A percentile compares a stretch with the other conserved stretches of the same genome.
Evolutionary conservation across 2,797 vertebrate species (phyloP).

Genomic region (Tapirus indicus): DNA sequence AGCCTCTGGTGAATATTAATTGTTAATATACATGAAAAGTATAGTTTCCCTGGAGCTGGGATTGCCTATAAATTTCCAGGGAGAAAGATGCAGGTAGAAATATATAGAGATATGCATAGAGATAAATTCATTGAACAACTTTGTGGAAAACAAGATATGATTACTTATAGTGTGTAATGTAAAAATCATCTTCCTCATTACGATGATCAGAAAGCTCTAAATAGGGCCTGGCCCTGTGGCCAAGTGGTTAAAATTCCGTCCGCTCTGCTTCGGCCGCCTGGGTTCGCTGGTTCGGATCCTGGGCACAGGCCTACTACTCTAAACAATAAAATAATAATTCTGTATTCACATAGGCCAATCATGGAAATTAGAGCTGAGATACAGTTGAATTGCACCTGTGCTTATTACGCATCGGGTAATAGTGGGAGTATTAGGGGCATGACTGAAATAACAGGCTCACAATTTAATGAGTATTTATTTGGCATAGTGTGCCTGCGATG

Average conservation of each 20-base stretch:
- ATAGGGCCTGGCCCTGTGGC: too few species aligned
- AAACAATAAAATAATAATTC: background rate
- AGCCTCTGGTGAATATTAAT: slow-evolving; percentile 11
- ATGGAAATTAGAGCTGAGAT: slow-evolving; percentile 9
- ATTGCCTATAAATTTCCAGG: slow-evolving; percentile 13
- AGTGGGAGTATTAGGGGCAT: background rate
- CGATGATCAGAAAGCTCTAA: slow-evolving; percentile 14
- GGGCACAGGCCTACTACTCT: background rate
- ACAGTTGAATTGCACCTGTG: background rate
- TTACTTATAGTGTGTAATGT: background rate
- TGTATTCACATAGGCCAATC: background rate
- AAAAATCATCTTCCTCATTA: slow-evolving; percentile 21
- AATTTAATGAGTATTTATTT: slow-evolving; percentile 29
- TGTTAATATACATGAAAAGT: slow-evolving; percentile 38
- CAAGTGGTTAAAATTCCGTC: too few species aligned
- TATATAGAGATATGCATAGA: background rate
- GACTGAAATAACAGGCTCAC: background rate
- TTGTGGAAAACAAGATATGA: slow-evolving; percentile 17
- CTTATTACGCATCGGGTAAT: background rate
- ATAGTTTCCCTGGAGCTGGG: background rate
- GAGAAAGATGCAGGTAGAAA: background rate
- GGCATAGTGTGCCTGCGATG: background rate
- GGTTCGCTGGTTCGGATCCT: too few species aligned
- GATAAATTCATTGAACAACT: background rate
- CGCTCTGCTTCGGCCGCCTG: too few species aligned